These are phyloP conservation scores for Oscheius sp. DNA, from an alignment of 2,888 invertebrate species.

Conservation along the genomic window DNA sequence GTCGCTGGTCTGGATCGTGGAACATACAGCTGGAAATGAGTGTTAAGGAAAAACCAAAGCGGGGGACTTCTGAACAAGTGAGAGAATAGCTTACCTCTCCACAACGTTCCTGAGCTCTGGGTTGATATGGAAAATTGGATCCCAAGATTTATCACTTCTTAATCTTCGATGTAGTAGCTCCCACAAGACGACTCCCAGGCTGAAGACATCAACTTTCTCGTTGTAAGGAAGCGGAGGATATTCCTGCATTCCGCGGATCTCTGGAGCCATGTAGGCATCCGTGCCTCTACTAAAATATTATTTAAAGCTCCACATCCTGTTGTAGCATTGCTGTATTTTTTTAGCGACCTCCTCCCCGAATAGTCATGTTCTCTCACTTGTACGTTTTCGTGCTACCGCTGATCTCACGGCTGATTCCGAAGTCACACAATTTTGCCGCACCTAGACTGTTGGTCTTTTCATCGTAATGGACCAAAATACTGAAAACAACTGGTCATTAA, in stretches of 20 bases:
- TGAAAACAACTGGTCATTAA: not conserved
- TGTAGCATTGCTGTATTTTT: no score
- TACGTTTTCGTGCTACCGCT: not conserved
- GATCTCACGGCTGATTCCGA: not conserved
- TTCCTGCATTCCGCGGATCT: not conserved
- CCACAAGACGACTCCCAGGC: not conserved
- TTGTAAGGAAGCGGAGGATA: not conserved
- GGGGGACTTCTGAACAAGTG: no score
- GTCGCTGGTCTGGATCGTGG: no score
- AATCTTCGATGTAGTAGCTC: slow-evolving; percentile 3
- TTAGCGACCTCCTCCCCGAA: not conserved
- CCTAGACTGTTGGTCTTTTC: no score
- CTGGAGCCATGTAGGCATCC: not conserved
- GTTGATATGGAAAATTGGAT: no score
- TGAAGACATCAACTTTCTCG: slow-evolving; percentile 4
- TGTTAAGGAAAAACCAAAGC: no score
- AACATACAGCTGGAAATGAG: no score
- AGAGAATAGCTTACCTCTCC: no score
- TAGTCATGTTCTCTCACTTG: not conserved
- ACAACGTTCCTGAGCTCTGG: no score
- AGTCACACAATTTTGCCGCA: not conserved
- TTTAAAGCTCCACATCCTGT: no score
- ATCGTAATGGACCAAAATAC: no score
- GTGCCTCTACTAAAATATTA: not conserved
- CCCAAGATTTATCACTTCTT: no score